Evolutionary conservation across 2,113 vertebrate species (phyloP).

Genomic region (Petaurus breviceps): DNA sequence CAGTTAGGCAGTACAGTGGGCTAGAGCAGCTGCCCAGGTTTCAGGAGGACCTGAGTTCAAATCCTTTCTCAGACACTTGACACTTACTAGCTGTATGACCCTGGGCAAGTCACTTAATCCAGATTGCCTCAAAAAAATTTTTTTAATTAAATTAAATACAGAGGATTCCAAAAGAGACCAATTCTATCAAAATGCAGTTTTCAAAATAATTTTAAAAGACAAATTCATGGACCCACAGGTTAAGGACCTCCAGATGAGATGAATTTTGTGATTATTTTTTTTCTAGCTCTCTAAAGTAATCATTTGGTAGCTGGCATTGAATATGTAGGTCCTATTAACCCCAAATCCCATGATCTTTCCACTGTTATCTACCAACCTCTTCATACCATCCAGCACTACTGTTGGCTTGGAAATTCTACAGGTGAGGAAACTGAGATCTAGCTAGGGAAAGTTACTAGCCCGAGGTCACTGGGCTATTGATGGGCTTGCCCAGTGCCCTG

Average conservation of each 20-base stretch:
- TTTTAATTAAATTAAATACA: background rate
- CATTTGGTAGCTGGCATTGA: background rate
- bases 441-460: background rate
- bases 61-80: background rate
- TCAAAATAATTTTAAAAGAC: background rate
- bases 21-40: background rate
- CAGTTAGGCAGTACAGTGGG: background rate
- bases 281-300: background rate
- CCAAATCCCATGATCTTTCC: background rate
- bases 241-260: background rate
- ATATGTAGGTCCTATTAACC: background rate
- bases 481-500: too few relatives aligned
- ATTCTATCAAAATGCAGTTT: background rate
- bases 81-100: background rate
- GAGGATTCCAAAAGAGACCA: background rate
- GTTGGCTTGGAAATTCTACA: background rate
- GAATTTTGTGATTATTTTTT: background rate
- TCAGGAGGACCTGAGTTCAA: background rate
- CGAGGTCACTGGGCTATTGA: too few relatives aligned
- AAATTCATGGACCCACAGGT: background rate
- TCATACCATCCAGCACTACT: background rate
- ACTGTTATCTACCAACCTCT: background rate
- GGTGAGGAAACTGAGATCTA: background rate
- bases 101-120: background rate
- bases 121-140: background rate